A percentile compares a stretch with the other conserved stretches of the same genome.
Conservation (phyloP, 2,113 vertebrate genomes). For the Marmota monax region DNA sequence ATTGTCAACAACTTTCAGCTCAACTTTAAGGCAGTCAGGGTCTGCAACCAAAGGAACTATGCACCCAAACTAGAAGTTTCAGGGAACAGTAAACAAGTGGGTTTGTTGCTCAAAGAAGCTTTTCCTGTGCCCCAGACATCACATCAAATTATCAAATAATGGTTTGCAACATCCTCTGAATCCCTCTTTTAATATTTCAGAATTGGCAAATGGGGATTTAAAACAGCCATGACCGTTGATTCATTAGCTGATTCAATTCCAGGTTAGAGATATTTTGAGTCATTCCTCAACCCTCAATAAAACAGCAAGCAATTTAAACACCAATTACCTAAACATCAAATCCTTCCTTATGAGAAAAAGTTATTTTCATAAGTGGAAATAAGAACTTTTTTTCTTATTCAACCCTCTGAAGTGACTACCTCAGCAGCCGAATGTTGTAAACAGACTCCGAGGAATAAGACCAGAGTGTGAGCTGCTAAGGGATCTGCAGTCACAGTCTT, state of each 20-base stretch:
- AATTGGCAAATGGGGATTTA: constrained; percentile 28
- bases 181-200: constrained; percentile 40
- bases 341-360: neutral
- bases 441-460: neutral
- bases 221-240: constrained; percentile 21
- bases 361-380: neutral
- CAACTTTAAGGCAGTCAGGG: neutral
- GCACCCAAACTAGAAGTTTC: neutral
- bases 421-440: neutral
- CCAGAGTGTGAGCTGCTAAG: neutral
- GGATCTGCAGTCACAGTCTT: too few species aligned
- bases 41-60: neutral
- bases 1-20: neutral
- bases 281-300: neutral
- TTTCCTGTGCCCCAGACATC: neutral
- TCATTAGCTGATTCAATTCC: neutral
- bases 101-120: neutral
- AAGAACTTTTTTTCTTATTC: neutral
- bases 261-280: neutral
- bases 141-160: constrained; percentile 9
- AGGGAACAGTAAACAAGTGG: neutral
- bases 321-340: neutral
- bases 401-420: neutral
- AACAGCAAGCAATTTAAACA: neutral
- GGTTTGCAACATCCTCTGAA: neutral